Percentiles rank a stretch among this genome's conserved stretches.
Evolutionary conservation across 2,113 vertebrate species (phyloP).

Genomic region (Mirza zaza): DNA sequence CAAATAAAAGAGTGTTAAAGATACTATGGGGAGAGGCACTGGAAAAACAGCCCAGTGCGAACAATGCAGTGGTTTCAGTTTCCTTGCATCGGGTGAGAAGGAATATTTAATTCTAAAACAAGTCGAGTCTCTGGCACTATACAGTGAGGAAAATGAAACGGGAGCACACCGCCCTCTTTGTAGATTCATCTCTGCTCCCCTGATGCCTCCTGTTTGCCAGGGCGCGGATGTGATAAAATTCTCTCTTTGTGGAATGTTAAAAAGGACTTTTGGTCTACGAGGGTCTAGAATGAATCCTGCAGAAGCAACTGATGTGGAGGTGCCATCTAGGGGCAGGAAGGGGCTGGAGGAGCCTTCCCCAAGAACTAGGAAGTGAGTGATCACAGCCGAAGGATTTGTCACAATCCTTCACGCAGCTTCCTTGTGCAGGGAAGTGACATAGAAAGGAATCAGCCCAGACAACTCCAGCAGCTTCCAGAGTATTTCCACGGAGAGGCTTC

Average conservation of each 20-base stretch:
- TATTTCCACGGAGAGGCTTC: background rate
- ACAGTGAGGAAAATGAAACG: background rate
- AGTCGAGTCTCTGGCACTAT: background rate
- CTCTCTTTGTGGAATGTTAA: background rate
- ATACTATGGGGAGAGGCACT: background rate
- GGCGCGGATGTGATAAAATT: background rate
- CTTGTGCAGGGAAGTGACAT: rapidly evolving
- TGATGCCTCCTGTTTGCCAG: background rate
- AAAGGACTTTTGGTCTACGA: background rate
- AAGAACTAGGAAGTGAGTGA: background rate
- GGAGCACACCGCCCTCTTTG: rapidly evolving
- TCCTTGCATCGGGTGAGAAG: background rate
- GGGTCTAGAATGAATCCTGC: background rate
- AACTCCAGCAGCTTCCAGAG: background rate
- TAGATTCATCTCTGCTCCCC: background rate
- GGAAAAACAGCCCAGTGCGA: background rate
- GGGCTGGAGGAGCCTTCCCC: background rate
- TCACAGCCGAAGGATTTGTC: background rate
- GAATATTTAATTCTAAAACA: background rate
- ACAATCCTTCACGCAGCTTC: background rate
- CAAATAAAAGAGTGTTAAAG: background rate
- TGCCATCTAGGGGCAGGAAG: background rate
- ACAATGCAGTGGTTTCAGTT: background rate
- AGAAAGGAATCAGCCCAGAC: background rate
- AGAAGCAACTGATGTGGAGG: background rate